Evolutionary conservation across 2,888 invertebrate genomes (phyloP), one percentile per base, ranked within the genome.

Genomic region (Hypomecis atomaria): DNA sequence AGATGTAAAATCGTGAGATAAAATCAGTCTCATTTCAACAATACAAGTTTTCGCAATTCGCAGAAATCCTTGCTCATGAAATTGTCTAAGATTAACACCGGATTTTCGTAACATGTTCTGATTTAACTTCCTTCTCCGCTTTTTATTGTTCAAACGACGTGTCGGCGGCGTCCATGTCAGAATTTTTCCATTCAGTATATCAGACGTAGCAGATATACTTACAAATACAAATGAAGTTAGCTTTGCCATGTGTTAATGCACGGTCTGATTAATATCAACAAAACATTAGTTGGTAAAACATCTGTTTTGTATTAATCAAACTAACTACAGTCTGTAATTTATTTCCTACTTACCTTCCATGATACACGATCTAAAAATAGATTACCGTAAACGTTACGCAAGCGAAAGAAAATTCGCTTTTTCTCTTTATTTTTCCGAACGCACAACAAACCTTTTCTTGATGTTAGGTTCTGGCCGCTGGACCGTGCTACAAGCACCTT

Each of bases 281-380:
- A 64, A 65, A 56, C 71, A 66, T 66, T 59, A 45, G 63, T 63
- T 65, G 59, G 38, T 58, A 52, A 52, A 67, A 58, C 72, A 72
- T 72, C 72, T 72, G 72, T 66, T 66, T 69, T 65, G 43, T 65
- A 67, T 72, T 61, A 62, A 65, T 67, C 65, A 60, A 64, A 63
- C 66, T 62, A 59, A 50, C 55, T 36, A 49, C 48, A 54, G 44
- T 8, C 10, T 23, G 62, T 60, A 49, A 62, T 70, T 55, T 69
- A 65, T 69, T 66, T 61, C 62, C 62, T 65, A 54, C 53, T 65
- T 62, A 64, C 59, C 69, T 64, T 64, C 48, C 33, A 47, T 37
- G 60, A 56, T 50, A 23, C 47, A 33, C 23, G 36, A 13, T 34
- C 40, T 52, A 54, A 60, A 61, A 53, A 65, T 60, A 65, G 60